Base-by-base conservation (phyloP, 92 coral and sea anemone species). In the Montipora capitata region DNA sequence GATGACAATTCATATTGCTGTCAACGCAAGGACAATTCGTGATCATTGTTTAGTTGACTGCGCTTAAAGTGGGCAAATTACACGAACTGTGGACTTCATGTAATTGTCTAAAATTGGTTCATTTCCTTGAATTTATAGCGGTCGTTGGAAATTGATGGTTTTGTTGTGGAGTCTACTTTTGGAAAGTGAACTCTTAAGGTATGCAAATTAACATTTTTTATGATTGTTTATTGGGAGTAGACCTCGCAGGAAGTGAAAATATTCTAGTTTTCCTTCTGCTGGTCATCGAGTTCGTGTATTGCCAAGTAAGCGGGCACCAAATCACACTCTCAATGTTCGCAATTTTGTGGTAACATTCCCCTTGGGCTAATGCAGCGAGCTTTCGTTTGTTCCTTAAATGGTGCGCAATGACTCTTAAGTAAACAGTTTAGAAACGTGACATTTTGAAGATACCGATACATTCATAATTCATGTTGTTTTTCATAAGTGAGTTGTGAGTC, bases 371-470 rank as follows among this genome's bases (percentile, higher is more conserved):
- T 27, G 35, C 35, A 27, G 35, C 35, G 35, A 27, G 35, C 35
- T 27, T 27, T 45, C 11, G 48, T 61, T 35, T 52, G 72, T 58
- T 57, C 11, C 20, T 14, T 20, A 78, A 59, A 61, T 59, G 14
- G 74, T 58, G 87, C 87, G 8, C 71, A 83, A 83, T 72, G 59
- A 42, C 78, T 13, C 44, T 17, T 41, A 35, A 83, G 79, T 83
- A 83, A 83, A 72, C 48, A 83, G 42, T 15, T 27, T 18, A 11
- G 72, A 64, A 83, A 83, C 87, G 87, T 83, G 79, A 83, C 79
- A 43, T 82, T 80, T 71, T 57, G 87, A 83, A 83, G 87, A 83
- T 72, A 72, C 87, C 87, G 87, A 83, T 72, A 9, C 72, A 72
- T 83, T 83, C 87, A 83, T 83, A 58, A 83, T 72, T 83, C 79